These are phyloP conservation scores for Aphrophora alni DNA, from an alignment of 2,888 invertebrate species.

Conservation along the genomic window DNA sequence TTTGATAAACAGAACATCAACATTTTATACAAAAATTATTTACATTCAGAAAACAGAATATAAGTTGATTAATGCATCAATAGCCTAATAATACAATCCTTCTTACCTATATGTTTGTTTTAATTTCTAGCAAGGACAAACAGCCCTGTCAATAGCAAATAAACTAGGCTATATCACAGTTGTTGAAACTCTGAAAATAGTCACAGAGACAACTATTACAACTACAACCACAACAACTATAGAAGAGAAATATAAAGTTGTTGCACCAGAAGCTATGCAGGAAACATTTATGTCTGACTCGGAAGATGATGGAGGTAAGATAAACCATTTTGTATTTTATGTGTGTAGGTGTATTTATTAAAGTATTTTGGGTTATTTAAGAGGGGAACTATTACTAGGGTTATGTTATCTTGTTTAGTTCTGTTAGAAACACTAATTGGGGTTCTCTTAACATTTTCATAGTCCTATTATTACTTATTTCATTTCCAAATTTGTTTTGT, in stretches of 20 bases:
- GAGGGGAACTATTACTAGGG: background rate
- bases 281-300: constrained; percentile 99
- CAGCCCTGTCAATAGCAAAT: constrained; percentile 95
- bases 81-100: too few relatives aligned
- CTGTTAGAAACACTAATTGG: background rate
- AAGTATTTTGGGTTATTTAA: constrained; percentile 25
- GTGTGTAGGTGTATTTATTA: background rate
- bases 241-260: constrained; percentile 97
- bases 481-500: background rate
- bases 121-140: constrained; percentile 85
- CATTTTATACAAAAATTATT: too few relatives aligned
- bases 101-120: too few relatives aligned
- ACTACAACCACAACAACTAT: constrained; percentile 66
- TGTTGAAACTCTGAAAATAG: constrained; percentile 93
- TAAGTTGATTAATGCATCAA: too few relatives aligned
- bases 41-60: too few relatives aligned
- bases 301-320: constrained; percentile 95
- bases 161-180: constrained; percentile 97
- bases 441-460: background rate
- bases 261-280: constrained; percentile 98
- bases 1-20: too few relatives aligned
- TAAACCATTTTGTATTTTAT: background rate
- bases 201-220: constrained; percentile 74
- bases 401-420: constrained; percentile 3
- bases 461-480: too few relatives aligned